These are phyloP conservation scores for Chaetorhynchus papuensis DNA, from an alignment of 2,113 vertebrate genomes.

Conservation along the genomic window DNA sequence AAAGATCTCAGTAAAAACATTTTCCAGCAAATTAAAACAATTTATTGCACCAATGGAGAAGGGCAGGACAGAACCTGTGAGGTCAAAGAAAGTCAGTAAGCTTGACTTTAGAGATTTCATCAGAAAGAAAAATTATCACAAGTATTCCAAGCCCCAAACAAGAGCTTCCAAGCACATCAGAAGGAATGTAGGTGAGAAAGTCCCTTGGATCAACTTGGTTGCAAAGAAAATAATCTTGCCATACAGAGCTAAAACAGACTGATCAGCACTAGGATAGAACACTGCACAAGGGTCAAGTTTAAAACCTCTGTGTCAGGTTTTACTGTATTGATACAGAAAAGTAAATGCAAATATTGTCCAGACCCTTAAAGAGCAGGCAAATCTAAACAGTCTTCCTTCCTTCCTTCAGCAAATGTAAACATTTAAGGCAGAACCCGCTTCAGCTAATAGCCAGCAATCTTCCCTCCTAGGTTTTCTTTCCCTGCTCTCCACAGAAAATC, in stretches of 20 bases:
- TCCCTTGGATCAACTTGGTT: neutral
- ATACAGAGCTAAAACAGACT: neutral
- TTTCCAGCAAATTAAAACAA: conserved; percentile 47
- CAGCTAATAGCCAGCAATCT: neutral
- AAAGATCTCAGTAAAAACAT: conserved; percentile 46
- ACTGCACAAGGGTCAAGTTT: neutral
- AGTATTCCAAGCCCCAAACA: neutral
- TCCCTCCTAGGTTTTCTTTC: neutral
- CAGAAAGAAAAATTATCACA: neutral
- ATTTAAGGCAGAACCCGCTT: neutral
- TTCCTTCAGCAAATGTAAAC: conserved; percentile 49
- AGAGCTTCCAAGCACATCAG: neutral
- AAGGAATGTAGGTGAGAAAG: conserved; percentile 26
- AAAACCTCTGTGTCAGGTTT: neutral
- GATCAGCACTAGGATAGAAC: neutral
- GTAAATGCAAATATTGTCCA: conserved; percentile 41
- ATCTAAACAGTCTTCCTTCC: conserved; percentile 42
- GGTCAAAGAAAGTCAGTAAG: conserved; percentile 9
- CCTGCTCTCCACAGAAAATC: neutral
- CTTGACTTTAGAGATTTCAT: neutral
- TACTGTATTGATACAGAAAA: neutral
- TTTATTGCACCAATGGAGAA: conserved; percentile 22
- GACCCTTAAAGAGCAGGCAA: conserved; percentile 9
- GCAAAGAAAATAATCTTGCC: neutral
- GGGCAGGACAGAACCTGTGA: conserved; percentile 7